Percentiles rank a stretch among this genome's conserved stretches.
These are phyloP conservation scores for Sebastes trivittatus DNA, from an alignment of 2,797 vertebrate species.

Conservation along the genomic window DNA sequence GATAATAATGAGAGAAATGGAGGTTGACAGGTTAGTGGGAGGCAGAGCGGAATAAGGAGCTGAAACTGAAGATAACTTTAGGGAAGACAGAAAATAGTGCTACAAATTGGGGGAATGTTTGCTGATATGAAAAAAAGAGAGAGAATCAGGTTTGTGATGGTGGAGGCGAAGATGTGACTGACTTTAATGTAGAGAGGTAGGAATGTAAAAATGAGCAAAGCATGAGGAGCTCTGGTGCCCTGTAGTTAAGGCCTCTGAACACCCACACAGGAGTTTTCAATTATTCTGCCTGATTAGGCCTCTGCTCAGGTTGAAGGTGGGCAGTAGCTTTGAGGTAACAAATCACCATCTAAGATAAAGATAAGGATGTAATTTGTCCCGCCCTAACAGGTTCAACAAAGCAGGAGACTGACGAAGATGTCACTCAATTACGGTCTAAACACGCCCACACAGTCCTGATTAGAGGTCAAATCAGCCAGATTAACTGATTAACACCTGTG, in stretches of 20 bases:
- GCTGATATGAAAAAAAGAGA: background rate
- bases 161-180: background rate
- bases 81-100: background rate
- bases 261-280: background rate
- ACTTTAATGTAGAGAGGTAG: background rate
- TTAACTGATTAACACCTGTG: background rate
- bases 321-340: background rate
- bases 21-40: background rate
- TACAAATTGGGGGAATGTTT: background rate
- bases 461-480: background rate
- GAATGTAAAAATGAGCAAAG: background rate
- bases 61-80: slow-evolving; percentile 5
- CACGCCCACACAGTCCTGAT: too few species aligned
- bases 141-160: background rate
- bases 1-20: background rate
- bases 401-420: background rate
- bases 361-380: background rate
- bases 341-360: background rate
- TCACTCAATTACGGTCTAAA: too few species aligned
- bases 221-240: background rate
- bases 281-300: background rate
- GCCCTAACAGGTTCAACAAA: background rate
- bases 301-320: background rate
- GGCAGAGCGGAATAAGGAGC: background rate
- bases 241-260: background rate